Evolutionary conservation across 2,797 vertebrate genomes (phyloP), one percentile per base, ranked within the genome.

Genomic region (Poecilia wingei): DNA sequence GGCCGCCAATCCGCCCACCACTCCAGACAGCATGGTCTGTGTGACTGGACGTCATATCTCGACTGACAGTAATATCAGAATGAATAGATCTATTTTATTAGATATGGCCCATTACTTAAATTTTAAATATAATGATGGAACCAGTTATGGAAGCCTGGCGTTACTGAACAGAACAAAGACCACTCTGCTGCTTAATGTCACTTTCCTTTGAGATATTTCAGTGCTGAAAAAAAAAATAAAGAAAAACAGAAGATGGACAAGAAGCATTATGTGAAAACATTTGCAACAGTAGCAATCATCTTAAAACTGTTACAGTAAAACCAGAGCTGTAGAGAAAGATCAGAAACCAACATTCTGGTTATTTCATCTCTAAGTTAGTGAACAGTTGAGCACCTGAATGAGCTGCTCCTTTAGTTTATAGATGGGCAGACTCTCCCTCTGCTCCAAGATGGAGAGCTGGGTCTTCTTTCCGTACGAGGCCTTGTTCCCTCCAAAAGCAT

Each of bases 381-480:
- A 75, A 39, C 2, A 4, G 46, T 0, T 3, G 41, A 14, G 1
- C 25, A 99, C 98, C 96, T 99, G 96, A 89, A 99, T 97, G 79
- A 99, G 96, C 90, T 99, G 98, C 87, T 99, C 98, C 92, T 99
- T 99, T 77, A 99, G 96, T 85, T 98, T 98, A 93, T 97, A 99
- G 92, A 99, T 99, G 28, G 98, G 98, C 39, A 99, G 95, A 76
- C 97, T 98, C 89, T 99, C 98, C 82, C 98, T 97, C 94, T 99
- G 98, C 86, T 99, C 98, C 79, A 99, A 94, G 83, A 99, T 99
- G 87, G 98, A 98, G 83, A 99, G 94, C 80, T 98, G 97, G 1
- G 98, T 99, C 95, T 98, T 99, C 90, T 98, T 99, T 66, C 98
- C 98, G 0, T 99, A 99, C 0, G 98, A 99, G 36, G 98, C 98